These are phyloP conservation scores for Drosophila histrio DNA, from an alignment of 2,888 invertebrate genomes.

Conservation along the genomic window DNA sequence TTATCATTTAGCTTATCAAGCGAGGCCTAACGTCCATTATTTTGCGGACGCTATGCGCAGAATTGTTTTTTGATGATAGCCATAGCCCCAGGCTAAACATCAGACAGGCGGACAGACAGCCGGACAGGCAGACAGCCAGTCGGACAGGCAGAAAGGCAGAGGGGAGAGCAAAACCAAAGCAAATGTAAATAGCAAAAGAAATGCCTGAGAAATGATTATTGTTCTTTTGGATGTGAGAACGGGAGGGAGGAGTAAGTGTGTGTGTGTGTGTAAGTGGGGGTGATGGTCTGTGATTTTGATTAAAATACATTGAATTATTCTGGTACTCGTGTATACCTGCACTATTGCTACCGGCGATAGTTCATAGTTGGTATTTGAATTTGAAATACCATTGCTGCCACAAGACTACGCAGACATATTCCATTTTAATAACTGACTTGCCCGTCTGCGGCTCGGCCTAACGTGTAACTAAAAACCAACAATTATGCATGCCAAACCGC, in stretches of 20 bases:
- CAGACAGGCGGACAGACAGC: conserved; percentile 13
- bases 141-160: background rate
- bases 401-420: conserved; percentile 11
- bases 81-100: conserved; percentile 36
- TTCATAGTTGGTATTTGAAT: conserved; percentile 9
- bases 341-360: background rate
- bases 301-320: conserved; percentile 43
- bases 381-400: conserved; percentile 32
- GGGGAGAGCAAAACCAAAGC: conserved; percentile 13
- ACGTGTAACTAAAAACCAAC: conserved; percentile 78
- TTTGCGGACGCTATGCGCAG: conserved; percentile 72
- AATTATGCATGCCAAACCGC: conserved; percentile 77
- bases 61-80: conserved; percentile 78
- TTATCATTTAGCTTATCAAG: conserved; percentile 78
- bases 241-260: background rate
- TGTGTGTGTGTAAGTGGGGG: background rate
- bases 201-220: conserved; percentile 71
- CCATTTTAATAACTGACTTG: conserved; percentile 37
- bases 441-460: conserved; percentile 28
- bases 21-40: conserved; percentile 77
- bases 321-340: background rate
- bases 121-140: conserved; percentile 1
- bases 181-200: conserved; percentile 59
- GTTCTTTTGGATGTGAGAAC: conserved; percentile 18
- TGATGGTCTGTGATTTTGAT: conserved; percentile 52